A percentile compares a stretch with the other conserved stretches of the same genome.
Evolutionary conservation across 2,888 invertebrate species (phyloP).

Genomic region (Monoplex corrugatus): DNA sequence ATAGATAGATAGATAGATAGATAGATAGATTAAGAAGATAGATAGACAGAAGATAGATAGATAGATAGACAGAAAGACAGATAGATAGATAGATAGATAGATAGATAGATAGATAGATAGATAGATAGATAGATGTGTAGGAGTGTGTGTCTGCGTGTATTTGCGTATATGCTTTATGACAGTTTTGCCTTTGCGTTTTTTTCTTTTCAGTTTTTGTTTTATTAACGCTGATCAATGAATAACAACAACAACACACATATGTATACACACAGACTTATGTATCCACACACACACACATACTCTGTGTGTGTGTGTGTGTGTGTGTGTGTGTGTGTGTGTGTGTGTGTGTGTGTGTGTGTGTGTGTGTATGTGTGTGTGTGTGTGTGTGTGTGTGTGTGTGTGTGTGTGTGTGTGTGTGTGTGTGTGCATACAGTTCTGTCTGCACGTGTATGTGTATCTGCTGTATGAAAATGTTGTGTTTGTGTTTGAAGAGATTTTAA

Average conservation of each 20-base stretch:
- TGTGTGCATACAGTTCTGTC: background rate
- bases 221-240: no score
- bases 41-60: background rate
- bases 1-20: background rate
- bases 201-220: no score
- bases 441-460: background rate
- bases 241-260: no score
- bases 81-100: slow-evolving; percentile 8
- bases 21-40: background rate
- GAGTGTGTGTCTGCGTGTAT: background rate
- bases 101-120: background rate
- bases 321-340: background rate
- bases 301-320: no score
- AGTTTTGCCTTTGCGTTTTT: no score
- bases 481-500: no score
- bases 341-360: background rate
- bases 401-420: background rate
- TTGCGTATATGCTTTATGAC: background rate
- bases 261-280: no score
- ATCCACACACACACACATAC: no score
- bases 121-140: background rate
- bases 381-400: background rate
- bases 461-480: background rate
- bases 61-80: background rate
- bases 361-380: background rate